Evolutionary conservation across 2,797 vertebrate species (phyloP).

Genomic region (Paguma larvata): DNA sequence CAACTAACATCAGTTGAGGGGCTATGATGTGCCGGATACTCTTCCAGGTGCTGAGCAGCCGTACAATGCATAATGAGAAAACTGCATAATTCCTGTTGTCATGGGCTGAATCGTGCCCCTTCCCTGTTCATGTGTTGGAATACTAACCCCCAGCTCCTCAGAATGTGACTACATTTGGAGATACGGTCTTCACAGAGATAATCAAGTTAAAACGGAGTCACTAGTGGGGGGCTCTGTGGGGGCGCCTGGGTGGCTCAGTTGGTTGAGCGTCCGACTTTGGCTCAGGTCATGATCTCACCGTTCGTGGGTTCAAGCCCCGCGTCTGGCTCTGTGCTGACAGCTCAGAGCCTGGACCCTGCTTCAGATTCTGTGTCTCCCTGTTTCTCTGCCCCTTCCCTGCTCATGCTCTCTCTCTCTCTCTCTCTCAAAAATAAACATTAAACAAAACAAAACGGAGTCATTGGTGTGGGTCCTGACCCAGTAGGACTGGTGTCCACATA

Average conservation of each 20-base stretch:
- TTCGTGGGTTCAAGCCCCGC: too few species aligned
- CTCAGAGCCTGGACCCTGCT: too few species aligned
- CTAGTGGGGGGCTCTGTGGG: neutral
- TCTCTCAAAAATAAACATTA: too few species aligned
- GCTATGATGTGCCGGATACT: neutral
- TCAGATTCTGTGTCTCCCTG: too few species aligned
- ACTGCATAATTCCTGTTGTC: neutral
- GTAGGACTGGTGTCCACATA: neutral
- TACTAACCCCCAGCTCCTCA: neutral
- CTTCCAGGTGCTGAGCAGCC: neutral
- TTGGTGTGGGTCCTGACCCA: neutral
- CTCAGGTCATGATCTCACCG: too few species aligned
- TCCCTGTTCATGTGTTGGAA: neutral
- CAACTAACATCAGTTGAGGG: neutral
- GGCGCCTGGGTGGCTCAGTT: too few species aligned
- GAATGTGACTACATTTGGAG: slow-evolving; percentile 1
- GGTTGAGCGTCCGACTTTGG: too few species aligned
- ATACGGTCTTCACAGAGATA: neutral
- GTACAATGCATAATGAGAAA: neutral
- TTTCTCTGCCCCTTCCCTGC: too few species aligned
- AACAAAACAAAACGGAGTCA: neutral
- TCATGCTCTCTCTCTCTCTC: too few species aligned
- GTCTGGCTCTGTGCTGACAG: too few species aligned
- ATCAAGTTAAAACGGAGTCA: slow-evolving; percentile 1
- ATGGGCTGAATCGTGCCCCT: neutral